Conservation (phyloP, 2,797 vertebrate species). For the Helicolenus hilgendorfi region DNA sequence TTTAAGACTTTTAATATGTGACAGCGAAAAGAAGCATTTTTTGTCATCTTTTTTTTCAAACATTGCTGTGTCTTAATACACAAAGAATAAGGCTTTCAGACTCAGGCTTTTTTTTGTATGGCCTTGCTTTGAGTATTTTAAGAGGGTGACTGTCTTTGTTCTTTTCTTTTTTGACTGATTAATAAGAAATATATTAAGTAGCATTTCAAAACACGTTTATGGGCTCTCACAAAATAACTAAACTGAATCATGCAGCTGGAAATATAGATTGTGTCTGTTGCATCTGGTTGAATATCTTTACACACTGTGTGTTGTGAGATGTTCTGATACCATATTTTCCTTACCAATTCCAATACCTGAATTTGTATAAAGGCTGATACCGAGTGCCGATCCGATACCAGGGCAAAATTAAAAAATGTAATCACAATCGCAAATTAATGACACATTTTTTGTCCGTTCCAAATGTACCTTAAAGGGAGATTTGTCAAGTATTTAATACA, state of each 20-base stretch:
- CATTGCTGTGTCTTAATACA: not conserved
- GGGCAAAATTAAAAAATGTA: too few relatives aligned
- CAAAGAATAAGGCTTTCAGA: not conserved
- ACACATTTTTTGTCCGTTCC: too few relatives aligned
- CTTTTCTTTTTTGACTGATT: not conserved
- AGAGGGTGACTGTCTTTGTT: not conserved
- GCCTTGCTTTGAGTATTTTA: not conserved
- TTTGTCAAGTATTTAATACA: too few relatives aligned
- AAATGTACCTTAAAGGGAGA: too few relatives aligned
- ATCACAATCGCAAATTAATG: too few relatives aligned
- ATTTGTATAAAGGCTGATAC: too few relatives aligned
- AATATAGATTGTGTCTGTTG: not conserved
- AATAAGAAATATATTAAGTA: not conserved
- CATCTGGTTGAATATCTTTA: not conserved
- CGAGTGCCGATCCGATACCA: too few relatives aligned
- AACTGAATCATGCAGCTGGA: not conserved
- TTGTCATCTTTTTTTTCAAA: constrained; percentile 61
- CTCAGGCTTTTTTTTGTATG: not conserved
- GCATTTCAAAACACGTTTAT: not conserved
- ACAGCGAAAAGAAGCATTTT: constrained; percentile 89
- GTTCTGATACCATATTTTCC: too few relatives aligned
- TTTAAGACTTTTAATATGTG: constrained; percentile 88
- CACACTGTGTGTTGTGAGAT: not conserved
- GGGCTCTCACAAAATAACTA: not conserved
- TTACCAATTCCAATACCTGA: too few relatives aligned